Evolutionary conservation across 1,140 invertebrate species (phyloP), one percentile per base, ranked within the genome.

Genomic region (Drosophila neocordata): DNA sequence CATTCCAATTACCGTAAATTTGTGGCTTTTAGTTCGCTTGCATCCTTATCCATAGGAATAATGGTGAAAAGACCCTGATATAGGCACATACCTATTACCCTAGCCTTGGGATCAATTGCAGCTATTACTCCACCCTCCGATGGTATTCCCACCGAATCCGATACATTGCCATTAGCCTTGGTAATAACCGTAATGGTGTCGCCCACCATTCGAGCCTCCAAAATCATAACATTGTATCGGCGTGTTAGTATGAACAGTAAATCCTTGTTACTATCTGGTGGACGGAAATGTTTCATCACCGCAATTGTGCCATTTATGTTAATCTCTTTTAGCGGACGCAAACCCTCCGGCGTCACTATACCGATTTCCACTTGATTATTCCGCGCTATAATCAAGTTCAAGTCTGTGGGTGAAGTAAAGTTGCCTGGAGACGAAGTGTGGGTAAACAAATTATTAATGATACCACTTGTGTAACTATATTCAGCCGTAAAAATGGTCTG

Each of bases 1-100:
- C 24, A 24, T 31, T 31, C 7, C 4, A 31, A 3, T 66, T 92
- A 96, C 96, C 96, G 95, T 77, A 98, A 95, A 93, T 97, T 99
- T 67, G 97, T 98, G 56, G 98, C 97, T 93, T 98, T 98, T 6
- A 99, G 92, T 92, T 99, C 98, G 77, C 94, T 96, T 75, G 97
- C 97, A 80, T 99, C 97, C 90, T 97, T 97, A 72, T 99, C 98
- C 65, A 98, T 91, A 0, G 97, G 97, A 89, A 98, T 98, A 52
- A 99, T 97, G 93, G 99, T 99, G 87, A 99, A 97, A 1, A 99
- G 93, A 1, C 98, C 98, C 94, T 99, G 98, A 92, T 99, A 99
- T 0, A 99, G 93, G 69, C 98, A 93, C 37, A 99, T 93, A 12
- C 98, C 98, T 91, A 99, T 99, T 0, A 98, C 96, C 79, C 97